Evolutionary conservation across 2,113 vertebrate species (phyloP).

Genomic region (Lampris incognitus): DNA sequence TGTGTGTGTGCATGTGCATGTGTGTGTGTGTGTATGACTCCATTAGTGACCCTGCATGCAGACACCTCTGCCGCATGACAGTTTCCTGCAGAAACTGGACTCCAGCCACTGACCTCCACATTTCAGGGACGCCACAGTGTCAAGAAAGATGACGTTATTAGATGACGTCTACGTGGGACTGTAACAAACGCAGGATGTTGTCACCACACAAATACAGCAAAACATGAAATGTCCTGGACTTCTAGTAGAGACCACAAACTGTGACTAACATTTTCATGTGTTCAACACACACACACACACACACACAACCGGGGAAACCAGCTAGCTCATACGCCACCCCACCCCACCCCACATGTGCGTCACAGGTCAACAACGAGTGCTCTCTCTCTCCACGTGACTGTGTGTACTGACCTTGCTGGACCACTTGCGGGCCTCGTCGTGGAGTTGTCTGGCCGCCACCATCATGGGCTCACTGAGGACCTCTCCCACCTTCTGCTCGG

Average conservation of each 20-base stretch:
- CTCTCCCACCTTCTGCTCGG: slow-evolving; percentile 95
- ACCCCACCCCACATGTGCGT: not conserved
- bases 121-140: slow-evolving; percentile 58
- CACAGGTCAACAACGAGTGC: too few relatives aligned
- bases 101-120: slow-evolving; percentile 62
- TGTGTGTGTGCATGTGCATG: slow-evolving; percentile 3
- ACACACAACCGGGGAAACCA: not conserved
- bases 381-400: not conserved
- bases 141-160: not conserved
- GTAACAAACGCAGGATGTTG: too few relatives aligned
- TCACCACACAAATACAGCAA: too few relatives aligned
- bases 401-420: slow-evolving; percentile 87
- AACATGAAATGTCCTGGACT: too few relatives aligned
- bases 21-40: slow-evolving; percentile 4
- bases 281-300: not conserved
- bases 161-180: too few relatives aligned
- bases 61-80: slow-evolving; percentile 66
- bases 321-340: not conserved
- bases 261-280: not conserved
- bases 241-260: not conserved
- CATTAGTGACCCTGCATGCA: slow-evolving; percentile 42
- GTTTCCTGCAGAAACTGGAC: slow-evolving; percentile 78
- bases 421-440: slow-evolving; percentile 99
- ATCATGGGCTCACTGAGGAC: slow-evolving; percentile 98
- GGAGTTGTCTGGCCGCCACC: slow-evolving; percentile 96